A percentile compares a stretch with the other conserved stretches of the same genome.
These are phyloP conservation scores for Drosophila mayri DNA, from an alignment of 1,140 invertebrate species.

Conservation along the genomic window DNA sequence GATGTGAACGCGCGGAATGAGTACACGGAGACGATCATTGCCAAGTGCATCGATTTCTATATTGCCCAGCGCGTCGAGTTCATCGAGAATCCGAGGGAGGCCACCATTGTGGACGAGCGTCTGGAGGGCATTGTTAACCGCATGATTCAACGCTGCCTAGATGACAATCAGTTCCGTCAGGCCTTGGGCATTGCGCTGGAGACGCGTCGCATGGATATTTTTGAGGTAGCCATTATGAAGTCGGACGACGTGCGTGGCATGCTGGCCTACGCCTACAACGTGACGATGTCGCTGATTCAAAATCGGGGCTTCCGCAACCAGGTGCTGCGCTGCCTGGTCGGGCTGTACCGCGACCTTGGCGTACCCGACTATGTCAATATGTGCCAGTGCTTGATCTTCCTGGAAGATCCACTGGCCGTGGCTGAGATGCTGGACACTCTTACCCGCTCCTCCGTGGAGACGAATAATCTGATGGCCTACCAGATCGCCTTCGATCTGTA, in stretches of 20 bases:
- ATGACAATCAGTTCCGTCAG: slow-evolving; percentile 97
- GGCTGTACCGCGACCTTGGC: slow-evolving; percentile 93
- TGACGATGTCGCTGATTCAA: slow-evolving; percentile 97
- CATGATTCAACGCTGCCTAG: slow-evolving; percentile 98
- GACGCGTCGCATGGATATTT: slow-evolving; percentile 97
- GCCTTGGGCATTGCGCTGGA: slow-evolving; percentile 97
- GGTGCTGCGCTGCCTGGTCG: slow-evolving; percentile 95
- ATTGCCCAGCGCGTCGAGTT: slow-evolving; percentile 93
- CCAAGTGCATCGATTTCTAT: slow-evolving; percentile 98
- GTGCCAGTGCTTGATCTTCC: slow-evolving; percentile 98
- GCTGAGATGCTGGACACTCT: slow-evolving; percentile 96
- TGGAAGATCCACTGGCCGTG: slow-evolving; percentile 96
- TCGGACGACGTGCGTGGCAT: slow-evolving; percentile 96
- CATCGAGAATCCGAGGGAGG: slow-evolving; percentile 88
- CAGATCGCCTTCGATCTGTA: slow-evolving; percentile 99
- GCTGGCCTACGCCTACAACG: slow-evolving; percentile 97
- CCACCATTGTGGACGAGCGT: slow-evolving; percentile 92
- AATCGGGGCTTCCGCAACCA: slow-evolving; percentile 96
- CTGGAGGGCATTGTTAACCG: slow-evolving; percentile 97
- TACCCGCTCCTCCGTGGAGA: slow-evolving; percentile 91
- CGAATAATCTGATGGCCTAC: slow-evolving; percentile 95
- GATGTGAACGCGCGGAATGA: slow-evolving; percentile 96
- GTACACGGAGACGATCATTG: slow-evolving; percentile 98
- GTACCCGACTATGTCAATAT: slow-evolving; percentile 98
- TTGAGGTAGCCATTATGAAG: slow-evolving; percentile 95